Evolutionary conservation across 2,888 invertebrate species (phyloP).

Genomic region (Napeogenes inachia): DNA sequence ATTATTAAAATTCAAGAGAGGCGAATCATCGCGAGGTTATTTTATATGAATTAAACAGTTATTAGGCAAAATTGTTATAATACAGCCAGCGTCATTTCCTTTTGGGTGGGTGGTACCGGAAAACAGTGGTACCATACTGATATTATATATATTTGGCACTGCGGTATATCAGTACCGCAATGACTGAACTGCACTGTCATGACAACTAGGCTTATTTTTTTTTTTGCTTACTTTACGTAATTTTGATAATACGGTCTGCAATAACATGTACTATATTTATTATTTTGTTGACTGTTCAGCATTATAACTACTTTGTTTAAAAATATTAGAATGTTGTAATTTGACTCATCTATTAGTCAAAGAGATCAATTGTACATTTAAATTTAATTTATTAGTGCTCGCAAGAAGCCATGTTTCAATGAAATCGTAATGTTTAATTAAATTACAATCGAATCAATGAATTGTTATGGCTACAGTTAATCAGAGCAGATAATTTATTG

Average conservation of each 20-base stretch:
- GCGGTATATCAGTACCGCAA: constrained; percentile 12
- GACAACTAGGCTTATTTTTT: too few species aligned
- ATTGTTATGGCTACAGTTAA: constrained; percentile 2
- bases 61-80: constrained; percentile 58
- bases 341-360: background rate
- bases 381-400: background rate
- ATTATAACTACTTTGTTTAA: too few species aligned
- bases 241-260: too few species aligned
- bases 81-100: constrained; percentile 37
- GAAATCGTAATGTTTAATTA: constrained; percentile 2
- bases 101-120: constrained; percentile 52
- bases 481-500: background rate
- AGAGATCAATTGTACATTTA: background rate
- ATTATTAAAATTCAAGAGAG: constrained; percentile 10
- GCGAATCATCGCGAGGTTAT: constrained; percentile 34
- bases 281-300: too few species aligned
- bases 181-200: too few species aligned
- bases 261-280: too few species aligned
- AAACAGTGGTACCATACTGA: constrained; percentile 37
- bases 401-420: constrained; percentile 3
- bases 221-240: too few species aligned
- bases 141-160: constrained; percentile 23
- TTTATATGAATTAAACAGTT: constrained; percentile 53
- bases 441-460: constrained; percentile 12
- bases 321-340: too few species aligned